Evolutionary conservation across 2,113 vertebrate genomes (phyloP).

Genomic region (Neotragus moschatus): DNA sequence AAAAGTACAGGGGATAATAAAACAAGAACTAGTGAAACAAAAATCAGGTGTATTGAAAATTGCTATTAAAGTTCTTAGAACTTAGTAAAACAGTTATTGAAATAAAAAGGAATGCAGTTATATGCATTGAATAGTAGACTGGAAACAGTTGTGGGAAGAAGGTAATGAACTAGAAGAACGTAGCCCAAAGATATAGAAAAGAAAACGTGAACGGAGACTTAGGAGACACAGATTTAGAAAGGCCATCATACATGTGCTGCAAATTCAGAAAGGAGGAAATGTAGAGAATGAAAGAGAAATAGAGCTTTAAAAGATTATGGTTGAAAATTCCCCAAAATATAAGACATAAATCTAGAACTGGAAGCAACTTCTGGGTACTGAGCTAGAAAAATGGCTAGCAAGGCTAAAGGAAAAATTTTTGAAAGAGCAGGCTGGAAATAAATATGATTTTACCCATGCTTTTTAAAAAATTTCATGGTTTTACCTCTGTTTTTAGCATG

Average conservation of each 20-base stretch:
- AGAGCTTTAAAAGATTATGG: not conserved
- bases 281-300: not conserved
- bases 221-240: not conserved
- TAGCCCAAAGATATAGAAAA: not conserved
- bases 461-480: not conserved
- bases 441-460: not conserved
- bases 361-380: not conserved
- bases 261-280: not conserved
- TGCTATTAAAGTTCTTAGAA: not conserved
- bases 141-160: not conserved
- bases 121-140: not conserved
- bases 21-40: not conserved
- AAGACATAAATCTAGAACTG: not conserved
- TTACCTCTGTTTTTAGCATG: not conserved
- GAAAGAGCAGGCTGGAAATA: not conserved
- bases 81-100: not conserved
- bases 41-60: not conserved
- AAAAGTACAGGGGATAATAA: not conserved
- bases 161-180: not conserved
- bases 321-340: not conserved
- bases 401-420: not conserved
- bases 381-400: not conserved
- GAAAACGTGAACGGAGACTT: not conserved
- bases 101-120: not conserved
- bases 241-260: not conserved